phyloP scores from a whole-genome alignment of 2,888 invertebrate species.

The Napeogenes sylphis region DNA sequence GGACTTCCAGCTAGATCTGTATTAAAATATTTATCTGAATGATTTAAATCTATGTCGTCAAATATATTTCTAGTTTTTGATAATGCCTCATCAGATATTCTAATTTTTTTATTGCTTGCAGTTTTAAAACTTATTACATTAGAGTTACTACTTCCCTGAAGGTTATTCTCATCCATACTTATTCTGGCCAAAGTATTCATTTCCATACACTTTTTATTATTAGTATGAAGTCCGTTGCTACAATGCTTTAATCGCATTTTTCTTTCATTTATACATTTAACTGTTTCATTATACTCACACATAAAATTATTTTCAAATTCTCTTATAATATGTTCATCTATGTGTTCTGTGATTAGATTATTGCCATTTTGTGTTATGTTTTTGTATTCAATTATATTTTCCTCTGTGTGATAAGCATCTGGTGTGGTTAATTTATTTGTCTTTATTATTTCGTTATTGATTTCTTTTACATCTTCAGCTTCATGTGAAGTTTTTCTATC shows the following conservation, averaged over 20 bases:
- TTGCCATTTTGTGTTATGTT: neutral
- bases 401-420: conserved; percentile 15
- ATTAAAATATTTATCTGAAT: no score
- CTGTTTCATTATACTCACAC: conserved; percentile 45
- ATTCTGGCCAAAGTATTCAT: no score
- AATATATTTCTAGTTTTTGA: conserved; percentile 46
- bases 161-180: no score
- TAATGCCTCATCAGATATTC: conserved; percentile 46
- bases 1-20: neutral
- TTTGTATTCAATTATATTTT: neutral
- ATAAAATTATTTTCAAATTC: conserved; percentile 36
- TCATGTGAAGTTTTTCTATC: conserved; percentile 25
- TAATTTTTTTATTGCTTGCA: conserved; percentile 55
- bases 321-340: conserved; percentile 27
- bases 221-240: no score
- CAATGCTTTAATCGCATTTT: neutral
- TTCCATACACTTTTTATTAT: no score
- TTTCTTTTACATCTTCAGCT: neutral
- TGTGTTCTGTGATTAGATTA: conserved; percentile 11
- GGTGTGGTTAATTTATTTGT: neutral
- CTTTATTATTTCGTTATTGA: neutral
- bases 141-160: no score
- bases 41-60: conserved; percentile 30
- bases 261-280: conserved; percentile 33
- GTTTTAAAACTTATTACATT: conserved; percentile 49